Evolutionary conservation across 2,113 vertebrate species (phyloP), one percentile per base, ranked within the genome.

Genomic region (Corythornis vintsioides): DNA sequence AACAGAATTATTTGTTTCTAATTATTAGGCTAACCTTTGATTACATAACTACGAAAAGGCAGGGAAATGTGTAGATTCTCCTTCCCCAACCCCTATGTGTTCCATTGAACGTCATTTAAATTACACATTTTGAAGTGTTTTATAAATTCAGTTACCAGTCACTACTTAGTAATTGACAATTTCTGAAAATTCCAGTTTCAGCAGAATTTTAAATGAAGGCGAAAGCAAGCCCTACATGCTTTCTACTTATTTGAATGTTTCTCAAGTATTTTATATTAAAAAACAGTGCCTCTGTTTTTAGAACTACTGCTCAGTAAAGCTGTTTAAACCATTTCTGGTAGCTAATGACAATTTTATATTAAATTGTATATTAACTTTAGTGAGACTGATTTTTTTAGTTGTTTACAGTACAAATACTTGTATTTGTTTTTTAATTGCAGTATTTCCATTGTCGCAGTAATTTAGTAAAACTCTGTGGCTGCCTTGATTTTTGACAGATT

Each of bases 171-270:
- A 97, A 98, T 97, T 96, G 96, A 98, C 92, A 83, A 83, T 97
- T 97, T 97, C 94, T 97, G 95, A 95, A 97, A 97, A 97, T 96
- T 95, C 96, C 93, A 97, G 83, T 97, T 97, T 98, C 97, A 98
- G 95, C 97, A 98, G 97, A 97, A 96, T 97, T 98, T 98, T 98
- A 97, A 96, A 97, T 97, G 97, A 98, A 98, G 96, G 92, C 42
- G 97, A 98, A 98, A 97, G 97, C 97, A 97, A 96, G 94, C 94
- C 96, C 95, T 97, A 97, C 86, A 90, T 97, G 97, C 97, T 98
- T 98, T 98, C 97, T 97, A 98, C 97, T 97, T 98, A 98, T 98
- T 97, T 98, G 99, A 99, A 99, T 99, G 99, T 99, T 98, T 97
- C 96, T 98, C 97, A 98, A 98, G 97, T 98, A 97, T 98, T 98